Conservation (phyloP, 2,888 invertebrate genomes). For the Scaptomyza reducta region DNA sequence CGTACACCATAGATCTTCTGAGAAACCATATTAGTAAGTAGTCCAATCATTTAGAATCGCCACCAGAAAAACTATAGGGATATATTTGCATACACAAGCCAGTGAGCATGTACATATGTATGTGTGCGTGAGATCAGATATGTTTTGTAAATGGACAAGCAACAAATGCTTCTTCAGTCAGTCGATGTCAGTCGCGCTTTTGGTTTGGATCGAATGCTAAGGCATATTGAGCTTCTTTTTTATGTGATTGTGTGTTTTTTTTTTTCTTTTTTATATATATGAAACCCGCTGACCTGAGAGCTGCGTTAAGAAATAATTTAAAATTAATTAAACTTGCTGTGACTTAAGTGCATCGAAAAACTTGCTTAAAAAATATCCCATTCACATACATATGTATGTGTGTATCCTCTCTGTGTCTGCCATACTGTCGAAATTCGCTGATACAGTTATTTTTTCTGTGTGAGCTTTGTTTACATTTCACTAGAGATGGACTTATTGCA, state of each 20-base stretch:
- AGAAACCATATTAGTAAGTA: no score
- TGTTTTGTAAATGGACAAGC: neutral
- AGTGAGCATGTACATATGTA: no score
- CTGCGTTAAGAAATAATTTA: neutral
- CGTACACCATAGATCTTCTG: no score
- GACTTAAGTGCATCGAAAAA: no score
- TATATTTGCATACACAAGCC: no score
- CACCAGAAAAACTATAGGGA: neutral
- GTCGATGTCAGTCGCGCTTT: conserved; percentile 16
- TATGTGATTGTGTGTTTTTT: no score
- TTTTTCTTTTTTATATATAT: no score
- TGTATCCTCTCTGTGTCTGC: neutral
- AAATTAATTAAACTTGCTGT: neutral
- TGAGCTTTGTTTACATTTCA: conserved; percentile 24
- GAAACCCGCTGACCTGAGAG: no score
- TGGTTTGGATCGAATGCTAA: neutral
- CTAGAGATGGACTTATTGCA: conserved; percentile 3
- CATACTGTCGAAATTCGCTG: neutral
- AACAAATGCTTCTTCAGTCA: neutral
- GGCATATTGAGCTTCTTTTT: no score
- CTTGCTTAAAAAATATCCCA: neutral
- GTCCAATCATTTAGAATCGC: neutral
- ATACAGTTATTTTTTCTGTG: conserved; percentile 1
- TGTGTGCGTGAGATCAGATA: neutral
- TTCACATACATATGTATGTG: neutral